A percentile compares a stretch with the other conserved stretches of the same genome.
Conservation (phyloP, 2,888 invertebrate species). For the Tineola bisselliella region DNA sequence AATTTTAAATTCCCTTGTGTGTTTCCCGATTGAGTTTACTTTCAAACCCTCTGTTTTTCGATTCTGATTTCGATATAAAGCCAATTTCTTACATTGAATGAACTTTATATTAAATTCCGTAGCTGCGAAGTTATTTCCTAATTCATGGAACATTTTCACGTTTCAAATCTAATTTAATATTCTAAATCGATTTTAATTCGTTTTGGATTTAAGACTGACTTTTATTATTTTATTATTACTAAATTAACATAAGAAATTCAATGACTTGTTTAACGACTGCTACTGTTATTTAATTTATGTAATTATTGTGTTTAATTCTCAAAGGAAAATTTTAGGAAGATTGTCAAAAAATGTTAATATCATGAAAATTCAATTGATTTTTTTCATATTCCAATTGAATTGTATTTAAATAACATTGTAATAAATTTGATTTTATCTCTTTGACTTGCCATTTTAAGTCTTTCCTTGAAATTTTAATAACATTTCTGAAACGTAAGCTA, state of each 20-base stretch:
- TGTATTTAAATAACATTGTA: background rate
- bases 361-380: background rate
- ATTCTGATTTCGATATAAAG: background rate
- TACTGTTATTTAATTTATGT: background rate
- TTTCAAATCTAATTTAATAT: too few species aligned
- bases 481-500: background rate
- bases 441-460: background rate
- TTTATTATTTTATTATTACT: too few species aligned
- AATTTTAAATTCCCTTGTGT: background rate
- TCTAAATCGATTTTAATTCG: too few species aligned
- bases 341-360: background rate
- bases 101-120: background rate
- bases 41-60: background rate
- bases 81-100: background rate
- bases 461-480: background rate
- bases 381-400: background rate
- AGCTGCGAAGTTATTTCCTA: background rate
- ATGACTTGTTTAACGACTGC: too few species aligned
- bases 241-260: too few species aligned
- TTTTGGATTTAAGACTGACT: too few species aligned
- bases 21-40: background rate
- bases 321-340: background rate
- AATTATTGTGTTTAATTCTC: background rate
- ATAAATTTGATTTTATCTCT: background rate
- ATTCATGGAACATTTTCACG: background rate